Base-by-base conservation (phyloP, 2,888 invertebrate species). In the Callimorpha dominula region DNA sequence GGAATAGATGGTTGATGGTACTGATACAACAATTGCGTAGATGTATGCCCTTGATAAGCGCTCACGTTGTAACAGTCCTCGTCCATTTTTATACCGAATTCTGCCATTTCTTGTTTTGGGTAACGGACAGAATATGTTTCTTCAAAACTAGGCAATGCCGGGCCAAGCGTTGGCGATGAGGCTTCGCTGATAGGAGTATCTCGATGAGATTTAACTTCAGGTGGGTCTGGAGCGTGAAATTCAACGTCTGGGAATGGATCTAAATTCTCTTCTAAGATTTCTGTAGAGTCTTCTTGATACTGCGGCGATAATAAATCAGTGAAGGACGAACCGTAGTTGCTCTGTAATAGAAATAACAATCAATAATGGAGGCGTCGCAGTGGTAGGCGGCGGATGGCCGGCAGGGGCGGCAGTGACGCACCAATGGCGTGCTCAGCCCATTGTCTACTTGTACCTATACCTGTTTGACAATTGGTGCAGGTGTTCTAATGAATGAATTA, bases 121-220 rank as follows among this genome's bases (percentile, higher is more conserved):
- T 97, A 97, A 78, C 97, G 97, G 68, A 98, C 97, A 74, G 98
- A 97, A 92, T 98, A 98, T 49, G 98, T 98, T 94, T 98, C 98
- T 95, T 98, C 98, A 95, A 98, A 98, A 94, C 98, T 98, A 79
- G 98, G 98, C 87, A 98, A 93, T 66, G 97, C 96, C 65, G 97
- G 96, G 83, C 97, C 96, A 40, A 92, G 90, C 17, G 90, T 94
- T 20, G 94, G 95, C 73, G 95, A 95, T 60, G 94, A 92, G 60
- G 94, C 91, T 81, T 93, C 95, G 83, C 95, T 95, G 76, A 94
- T 88, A 67, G 95, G 94, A 63, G 94, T 94, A 42, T 90, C 86
- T 20, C 94, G 90, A 66, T 94, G 94, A 65, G 93, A 92, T 85
- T 95, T 95, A 57, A 92, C 80, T 89, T 95, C 95, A 71, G 91